Evolutionary conservation across 1,140 invertebrate genomes (phyloP), one percentile per base, ranked within the genome.

Genomic region (Trichomalopsis sarcophagae): DNA sequence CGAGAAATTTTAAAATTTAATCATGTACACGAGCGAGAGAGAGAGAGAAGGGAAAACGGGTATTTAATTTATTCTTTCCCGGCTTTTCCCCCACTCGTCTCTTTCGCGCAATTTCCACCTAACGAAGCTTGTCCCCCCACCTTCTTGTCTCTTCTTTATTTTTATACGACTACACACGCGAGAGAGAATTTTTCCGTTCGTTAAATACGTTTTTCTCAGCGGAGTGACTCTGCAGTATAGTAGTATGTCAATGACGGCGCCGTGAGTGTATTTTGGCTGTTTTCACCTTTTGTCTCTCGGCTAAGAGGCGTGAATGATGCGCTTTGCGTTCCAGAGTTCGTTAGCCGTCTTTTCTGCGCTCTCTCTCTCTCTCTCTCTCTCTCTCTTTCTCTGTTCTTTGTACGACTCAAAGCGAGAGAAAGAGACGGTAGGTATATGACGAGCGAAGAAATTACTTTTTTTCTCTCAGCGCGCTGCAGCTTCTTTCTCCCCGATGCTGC

Each of bases 291-390:
- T 77, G 75, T 77, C 75, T 77, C 75, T 23, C 40, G 75, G 47
- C 21, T 30, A 77, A 55, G 75, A 77, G 75, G 75, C 75, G 75
- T 77, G 75, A 77, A 77, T 21, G 75, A 77, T 77, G 75, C 75
- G 75, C 75, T 77, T 77, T 77, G 36, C 75, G 40, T 77, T 36
- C 73, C 40, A 55, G 40, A 77, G n/a, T 77, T 77, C 44, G 75
- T 77, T 77, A 77, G 75, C 75, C 75, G 44, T 47, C 75, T 77
- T 77, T 77, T 47, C 75, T 77, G 44, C 73, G 2, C 33, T 11
- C 68, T 23, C n/a, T 69, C 68, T 30, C 68, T 33, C 33, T 33
- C 13, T 30, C 33, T 33, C 33, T 33, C 73, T 9, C 13, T 2
- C 27, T 14, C 36, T 9, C 2, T 2, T 10, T 14, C 68, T 71